These are phyloP conservation scores for Phortica variegata DNA, from an alignment of 1,140 invertebrate genomes.

Conservation along the genomic window DNA sequence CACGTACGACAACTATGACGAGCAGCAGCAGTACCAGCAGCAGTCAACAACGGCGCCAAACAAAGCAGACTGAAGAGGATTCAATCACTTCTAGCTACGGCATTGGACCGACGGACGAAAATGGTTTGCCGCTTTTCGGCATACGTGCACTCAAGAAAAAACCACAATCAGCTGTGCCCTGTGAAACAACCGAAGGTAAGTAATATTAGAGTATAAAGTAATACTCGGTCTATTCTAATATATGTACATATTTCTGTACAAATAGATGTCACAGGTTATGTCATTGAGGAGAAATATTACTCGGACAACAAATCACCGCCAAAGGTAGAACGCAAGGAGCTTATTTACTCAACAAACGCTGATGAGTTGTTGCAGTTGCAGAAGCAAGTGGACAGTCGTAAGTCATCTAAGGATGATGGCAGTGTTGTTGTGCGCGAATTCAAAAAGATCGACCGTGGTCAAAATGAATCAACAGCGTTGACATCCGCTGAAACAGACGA, in stretches of 20 bases:
- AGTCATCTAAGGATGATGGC: conserved; percentile 19
- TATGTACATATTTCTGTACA: background rate
- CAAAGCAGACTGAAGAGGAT: conserved; percentile 42
- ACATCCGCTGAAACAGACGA: conserved; percentile 13
- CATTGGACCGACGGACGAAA: conserved; percentile 75
- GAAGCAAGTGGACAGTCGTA: conserved; percentile 26
- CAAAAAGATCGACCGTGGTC: conserved; percentile 43
- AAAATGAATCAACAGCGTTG: conserved; percentile 21
- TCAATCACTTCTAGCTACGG: conserved; percentile 79
- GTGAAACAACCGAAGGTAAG: conserved; percentile 60
- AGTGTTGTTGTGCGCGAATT: conserved; percentile 29
- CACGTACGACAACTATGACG: conserved; percentile 50
- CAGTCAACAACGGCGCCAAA: conserved; percentile 5
- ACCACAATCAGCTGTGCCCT: conserved; percentile 55
- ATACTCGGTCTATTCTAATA: background rate
- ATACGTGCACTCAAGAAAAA: conserved; percentile 70
- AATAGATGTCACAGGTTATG: conserved; percentile 65
- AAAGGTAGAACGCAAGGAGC: conserved; percentile 65
- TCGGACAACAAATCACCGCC: conserved; percentile 68
- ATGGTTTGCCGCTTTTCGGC: conserved; percentile 75
- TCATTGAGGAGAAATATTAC: conserved; percentile 66
- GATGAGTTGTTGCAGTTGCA: conserved; percentile 59
- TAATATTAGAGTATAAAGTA: background rate
- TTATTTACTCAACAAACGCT: conserved; percentile 67
- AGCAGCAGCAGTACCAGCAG: conserved; percentile 47